Evolutionary conservation across 2,888 invertebrate genomes (phyloP).

Genomic region (Branchellion lobata): DNA sequence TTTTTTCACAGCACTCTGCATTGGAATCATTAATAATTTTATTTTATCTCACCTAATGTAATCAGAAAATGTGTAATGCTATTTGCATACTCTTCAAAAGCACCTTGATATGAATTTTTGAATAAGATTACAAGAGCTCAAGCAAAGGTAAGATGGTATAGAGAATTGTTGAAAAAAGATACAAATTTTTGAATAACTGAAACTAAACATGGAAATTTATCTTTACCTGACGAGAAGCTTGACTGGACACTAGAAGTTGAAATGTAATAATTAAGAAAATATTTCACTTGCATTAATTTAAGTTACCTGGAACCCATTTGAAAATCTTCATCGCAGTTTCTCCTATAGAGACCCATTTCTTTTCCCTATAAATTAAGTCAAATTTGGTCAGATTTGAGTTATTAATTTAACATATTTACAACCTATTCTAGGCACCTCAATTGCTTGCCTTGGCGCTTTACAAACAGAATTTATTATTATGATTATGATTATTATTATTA

Average conservation of each 20-base stretch:
- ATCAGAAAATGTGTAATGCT: neutral
- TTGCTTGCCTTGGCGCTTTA: too few relatives aligned
- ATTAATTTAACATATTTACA: too few relatives aligned
- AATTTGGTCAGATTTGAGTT: too few relatives aligned
- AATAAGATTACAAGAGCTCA: too few relatives aligned
- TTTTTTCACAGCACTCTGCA: conserved; percentile 38
- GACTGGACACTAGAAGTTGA: conserved; percentile 36
- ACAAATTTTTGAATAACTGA: neutral
- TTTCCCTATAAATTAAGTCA: conserved; percentile 73
- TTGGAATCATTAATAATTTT: too few relatives aligned
- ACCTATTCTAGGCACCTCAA: too few relatives aligned
- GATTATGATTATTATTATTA: too few relatives aligned
- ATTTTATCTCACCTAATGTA: neutral
- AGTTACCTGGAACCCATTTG: conserved; percentile 86
- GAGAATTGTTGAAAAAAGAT: neutral
- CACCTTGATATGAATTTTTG: too few relatives aligned
- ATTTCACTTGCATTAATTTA: neutral
- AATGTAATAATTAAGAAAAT: neutral
- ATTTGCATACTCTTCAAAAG: too few relatives aligned
- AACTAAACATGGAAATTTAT: too few relatives aligned
- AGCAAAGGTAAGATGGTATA: too few relatives aligned
- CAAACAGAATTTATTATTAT: too few relatives aligned
- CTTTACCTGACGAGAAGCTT: conserved; percentile 42
- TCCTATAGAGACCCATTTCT: conserved; percentile 97
- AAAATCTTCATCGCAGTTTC: conserved; percentile 98